phyloP scores from a whole-genome alignment of 1,140 invertebrate species.

The Euglossa dilemma region DNA sequence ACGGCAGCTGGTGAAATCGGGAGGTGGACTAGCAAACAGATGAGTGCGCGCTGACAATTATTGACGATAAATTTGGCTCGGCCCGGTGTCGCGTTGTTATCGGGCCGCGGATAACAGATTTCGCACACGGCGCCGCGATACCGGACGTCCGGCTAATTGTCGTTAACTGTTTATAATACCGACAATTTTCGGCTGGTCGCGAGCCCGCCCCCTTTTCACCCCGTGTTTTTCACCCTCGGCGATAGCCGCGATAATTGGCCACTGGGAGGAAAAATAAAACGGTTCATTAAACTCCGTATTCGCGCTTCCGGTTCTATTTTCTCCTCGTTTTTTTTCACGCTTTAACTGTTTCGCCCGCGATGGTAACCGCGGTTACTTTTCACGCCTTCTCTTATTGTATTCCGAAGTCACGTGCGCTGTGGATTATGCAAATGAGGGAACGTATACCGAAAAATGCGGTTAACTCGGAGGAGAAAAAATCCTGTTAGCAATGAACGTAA shows the following conservation, averaged over 20 bases:
- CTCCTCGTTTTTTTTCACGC: background rate
- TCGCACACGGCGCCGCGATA: constrained; percentile 47
- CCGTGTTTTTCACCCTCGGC: background rate
- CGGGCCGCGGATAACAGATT: constrained; percentile 59
- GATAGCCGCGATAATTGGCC: background rate
- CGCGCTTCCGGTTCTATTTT: background rate
- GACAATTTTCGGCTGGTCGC: constrained; percentile 23
- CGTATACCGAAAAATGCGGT: no score
- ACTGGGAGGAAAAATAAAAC: no score
- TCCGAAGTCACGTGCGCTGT: no score
- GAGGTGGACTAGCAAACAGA: constrained; percentile 57
- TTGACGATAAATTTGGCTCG: constrained; percentile 70
- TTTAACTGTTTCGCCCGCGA: background rate
- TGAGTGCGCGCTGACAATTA: constrained; percentile 59
- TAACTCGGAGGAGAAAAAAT: no score
- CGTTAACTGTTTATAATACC: constrained; percentile 56
- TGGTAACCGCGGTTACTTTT: background rate
- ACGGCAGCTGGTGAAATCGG: constrained; percentile 62
- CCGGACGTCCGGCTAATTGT: constrained; percentile 51
- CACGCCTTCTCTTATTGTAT: no score
- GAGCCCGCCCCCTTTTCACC: constrained; percentile 18
- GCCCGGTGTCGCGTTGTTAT: constrained; percentile 22
- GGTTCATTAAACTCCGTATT: no score
- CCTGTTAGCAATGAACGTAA: no score
- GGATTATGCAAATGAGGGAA: no score